A percentile compares a stretch with the other conserved stretches of the same genome.
These are phyloP conservation scores for Probosciger aterrimus DNA, from an alignment of 2,113 vertebrate genomes.

Conservation along the genomic window DNA sequence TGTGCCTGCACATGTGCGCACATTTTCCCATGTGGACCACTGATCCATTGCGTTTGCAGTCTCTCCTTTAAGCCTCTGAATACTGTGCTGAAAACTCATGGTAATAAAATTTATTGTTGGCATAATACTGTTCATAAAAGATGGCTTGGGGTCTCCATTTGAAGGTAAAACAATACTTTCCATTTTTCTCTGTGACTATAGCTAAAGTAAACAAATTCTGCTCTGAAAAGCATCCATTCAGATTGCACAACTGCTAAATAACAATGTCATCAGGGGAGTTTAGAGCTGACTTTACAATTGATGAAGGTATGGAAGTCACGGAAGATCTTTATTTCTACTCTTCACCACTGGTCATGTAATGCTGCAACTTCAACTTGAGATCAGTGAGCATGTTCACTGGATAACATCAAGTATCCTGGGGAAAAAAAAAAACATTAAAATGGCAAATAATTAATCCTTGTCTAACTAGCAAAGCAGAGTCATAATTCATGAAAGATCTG, in stretches of 20 bases:
- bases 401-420: accelerated
- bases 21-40: neutral
- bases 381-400: neutral
- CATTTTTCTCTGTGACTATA: neutral
- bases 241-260: neutral
- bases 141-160: neutral
- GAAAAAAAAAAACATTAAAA: neutral
- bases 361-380: neutral
- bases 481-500: neutral
- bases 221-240: neutral
- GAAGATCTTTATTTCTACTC: neutral
- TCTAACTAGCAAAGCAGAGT: neutral
- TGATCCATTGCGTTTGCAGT: neutral
- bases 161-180: neutral
- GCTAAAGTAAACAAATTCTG: neutral
- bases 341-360: neutral
- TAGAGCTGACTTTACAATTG: neutral
- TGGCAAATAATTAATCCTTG: neutral
- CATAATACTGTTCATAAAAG: neutral
- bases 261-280: neutral
- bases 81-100: neutral
- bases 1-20: accelerated
- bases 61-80: neutral
- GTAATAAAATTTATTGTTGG: neutral
- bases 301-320: neutral